Base-by-base conservation (phyloP, 2,113 vertebrate genomes). In the Meleagris gallopavo region DNA sequence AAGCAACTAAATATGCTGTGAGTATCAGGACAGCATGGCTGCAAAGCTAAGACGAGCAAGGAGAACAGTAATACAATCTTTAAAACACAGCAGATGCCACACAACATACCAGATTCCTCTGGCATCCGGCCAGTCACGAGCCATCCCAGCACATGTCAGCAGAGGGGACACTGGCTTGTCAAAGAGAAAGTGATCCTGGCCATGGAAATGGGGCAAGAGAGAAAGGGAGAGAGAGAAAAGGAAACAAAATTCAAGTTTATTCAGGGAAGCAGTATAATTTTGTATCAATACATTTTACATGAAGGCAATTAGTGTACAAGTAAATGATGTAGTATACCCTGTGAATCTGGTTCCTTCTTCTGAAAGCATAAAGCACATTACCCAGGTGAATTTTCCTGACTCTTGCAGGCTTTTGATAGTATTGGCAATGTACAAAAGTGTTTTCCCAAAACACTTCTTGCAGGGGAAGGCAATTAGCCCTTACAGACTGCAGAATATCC, bases 101-200 rank as follows among this genome's bases (percentile, higher is more conserved):
- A 58, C 88, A 92, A 93, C 98, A 8, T 99, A 99, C 99, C 99
- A 99, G 98, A 99, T 99, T 97, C 99, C 99, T 92, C 99, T 97
- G 97, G 98, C 98, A 84, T 99, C 99, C 19, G 99, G 99, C 99
- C 99, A 99, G 98, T 99, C 99, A 74, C 99, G 98, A 91, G 98
- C 99, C 99, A 99, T 99, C 94, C 98, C 99, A 57, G 99, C 98
- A 96, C 98, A 99, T 16, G 98, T 99, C 95, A 99, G 97, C 97
- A 99, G 96, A 13, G 99, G 99, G 88, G 99, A 99, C 73, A 99
- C 98, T 9, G 99, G 99, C 89, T 99, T 99, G 97, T 99, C 99
- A 96, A 99, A 99, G 90, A 99, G 97, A 97, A 99, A 99, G 96
- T 99, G 99, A 95, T 99, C 99, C 99, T 99, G 94, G 32, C 93